Evolutionary conservation across 1,140 invertebrate genomes (phyloP).

Genomic region (Platorchestia sp.): DNA sequence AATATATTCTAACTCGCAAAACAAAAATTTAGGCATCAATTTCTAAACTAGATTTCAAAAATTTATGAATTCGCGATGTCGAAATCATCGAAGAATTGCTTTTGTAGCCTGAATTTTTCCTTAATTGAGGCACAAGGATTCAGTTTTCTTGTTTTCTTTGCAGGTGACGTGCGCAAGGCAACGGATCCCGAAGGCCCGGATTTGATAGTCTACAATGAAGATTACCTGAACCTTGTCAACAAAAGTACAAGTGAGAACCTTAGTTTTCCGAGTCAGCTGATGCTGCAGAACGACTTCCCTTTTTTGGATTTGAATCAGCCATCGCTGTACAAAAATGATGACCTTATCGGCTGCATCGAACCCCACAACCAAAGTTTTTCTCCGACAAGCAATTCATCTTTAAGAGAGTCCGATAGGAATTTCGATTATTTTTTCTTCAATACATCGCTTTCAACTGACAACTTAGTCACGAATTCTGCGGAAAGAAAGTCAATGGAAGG

Average conservation of each 20-base stretch:
- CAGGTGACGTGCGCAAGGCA: neutral
- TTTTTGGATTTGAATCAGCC: slow-evolving; percentile 42
- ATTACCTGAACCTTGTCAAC: neutral
- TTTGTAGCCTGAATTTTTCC: neutral
- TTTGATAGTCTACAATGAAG: neutral
- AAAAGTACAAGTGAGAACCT: neutral
- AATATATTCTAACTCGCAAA: no score
- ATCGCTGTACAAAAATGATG: slow-evolving; percentile 37
- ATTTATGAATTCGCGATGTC: no score
- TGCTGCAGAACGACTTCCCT: slow-evolving; percentile 11
- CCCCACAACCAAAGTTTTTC: neutral
- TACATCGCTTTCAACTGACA: neutral
- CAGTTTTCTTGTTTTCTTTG: neutral
- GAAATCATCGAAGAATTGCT: no score
- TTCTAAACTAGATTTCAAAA: no score
- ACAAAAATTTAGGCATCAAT: no score
- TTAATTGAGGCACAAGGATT: neutral
- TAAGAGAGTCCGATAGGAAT: neutral
- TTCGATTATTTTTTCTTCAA: slow-evolving; percentile 1
- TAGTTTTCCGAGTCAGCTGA: neutral
- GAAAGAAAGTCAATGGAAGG: neutral
- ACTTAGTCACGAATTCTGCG: neutral
- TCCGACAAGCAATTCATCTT: neutral
- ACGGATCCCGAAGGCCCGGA: neutral
- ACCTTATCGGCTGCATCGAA: slow-evolving; percentile 15